These are phyloP conservation scores for Onychostruthus taczanowskii DNA, from an alignment of 2,113 vertebrate genomes.

Conservation along the genomic window DNA sequence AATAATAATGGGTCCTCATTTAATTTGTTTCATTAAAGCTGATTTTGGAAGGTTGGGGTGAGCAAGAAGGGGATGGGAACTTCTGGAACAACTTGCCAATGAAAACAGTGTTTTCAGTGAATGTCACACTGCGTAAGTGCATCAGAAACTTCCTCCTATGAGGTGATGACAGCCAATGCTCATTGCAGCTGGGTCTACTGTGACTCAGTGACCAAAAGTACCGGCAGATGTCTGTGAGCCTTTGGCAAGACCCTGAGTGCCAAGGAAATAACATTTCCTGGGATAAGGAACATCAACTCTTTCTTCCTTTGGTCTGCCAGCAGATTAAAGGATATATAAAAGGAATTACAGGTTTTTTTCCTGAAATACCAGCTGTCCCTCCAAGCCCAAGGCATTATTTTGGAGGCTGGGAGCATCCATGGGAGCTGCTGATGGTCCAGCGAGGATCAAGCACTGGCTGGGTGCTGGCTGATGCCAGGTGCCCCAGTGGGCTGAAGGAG, in stretches of 20 bases:
- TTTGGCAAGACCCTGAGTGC: not conserved
- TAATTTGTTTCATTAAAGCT: not conserved
- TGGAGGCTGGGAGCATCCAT: not conserved
- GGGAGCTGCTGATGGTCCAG: not conserved
- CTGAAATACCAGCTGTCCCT: not conserved
- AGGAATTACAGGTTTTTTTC: not conserved
- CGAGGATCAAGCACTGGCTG: rapidly evolving
- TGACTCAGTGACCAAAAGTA: not conserved
- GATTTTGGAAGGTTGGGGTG: not conserved
- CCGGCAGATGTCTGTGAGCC: not conserved
- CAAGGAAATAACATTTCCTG: not conserved
- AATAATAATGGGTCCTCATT: not conserved
- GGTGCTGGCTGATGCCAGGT: rapidly evolving
- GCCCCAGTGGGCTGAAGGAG: not conserved
- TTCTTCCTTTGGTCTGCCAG: not conserved
- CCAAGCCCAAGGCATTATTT: not conserved
- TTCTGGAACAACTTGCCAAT: not conserved
- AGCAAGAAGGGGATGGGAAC: not conserved
- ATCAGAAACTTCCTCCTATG: not conserved
- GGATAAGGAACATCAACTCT: not conserved
- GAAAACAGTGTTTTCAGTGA: not conserved
- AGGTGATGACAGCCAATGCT: not conserved
- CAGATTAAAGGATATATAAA: not conserved
- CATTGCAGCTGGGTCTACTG: not conserved
- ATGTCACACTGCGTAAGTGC: not conserved